Conservation (phyloP, 2,888 invertebrate genomes). For the Acrobasis suavella region DNA sequence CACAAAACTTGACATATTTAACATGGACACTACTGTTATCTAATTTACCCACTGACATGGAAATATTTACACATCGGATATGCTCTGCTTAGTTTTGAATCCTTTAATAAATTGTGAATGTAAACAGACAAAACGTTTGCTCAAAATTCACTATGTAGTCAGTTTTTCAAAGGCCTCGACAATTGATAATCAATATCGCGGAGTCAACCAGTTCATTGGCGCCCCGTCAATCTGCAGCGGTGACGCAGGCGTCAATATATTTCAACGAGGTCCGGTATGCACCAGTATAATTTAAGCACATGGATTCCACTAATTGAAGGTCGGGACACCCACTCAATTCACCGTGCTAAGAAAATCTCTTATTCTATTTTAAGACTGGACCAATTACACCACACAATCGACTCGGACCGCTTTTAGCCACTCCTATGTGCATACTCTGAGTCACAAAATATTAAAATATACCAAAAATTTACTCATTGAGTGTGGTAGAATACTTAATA, state of each 20-base stretch:
- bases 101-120: constrained; percentile 35
- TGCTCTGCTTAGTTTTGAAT: constrained; percentile 49
- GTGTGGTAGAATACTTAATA: not conserved
- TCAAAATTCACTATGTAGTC: not conserved
- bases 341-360: constrained; percentile 55
- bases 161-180: constrained; percentile 25
- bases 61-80: constrained; percentile 53
- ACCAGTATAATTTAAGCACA: constrained; percentile 54
- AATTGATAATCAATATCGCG: constrained; percentile 48
- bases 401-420: constrained; percentile 57
- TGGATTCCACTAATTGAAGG: constrained; percentile 64
- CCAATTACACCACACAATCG: constrained; percentile 64
- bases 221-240: constrained; percentile 52
- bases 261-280: constrained; percentile 50
- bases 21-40: constrained; percentile 57
- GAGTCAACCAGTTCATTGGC: constrained; percentile 51
- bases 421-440: constrained; percentile 49
- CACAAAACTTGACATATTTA: constrained; percentile 43
- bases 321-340: constrained; percentile 62
- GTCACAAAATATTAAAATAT: constrained; percentile 43
- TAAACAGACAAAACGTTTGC: constrained; percentile 26
- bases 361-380: constrained; percentile 64
- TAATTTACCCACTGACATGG: constrained; percentile 64
- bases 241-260: constrained; percentile 42
- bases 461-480: constrained; percentile 36